Conservation (phyloP, 2,113 vertebrate species). For the Cebus imitator region DNA sequence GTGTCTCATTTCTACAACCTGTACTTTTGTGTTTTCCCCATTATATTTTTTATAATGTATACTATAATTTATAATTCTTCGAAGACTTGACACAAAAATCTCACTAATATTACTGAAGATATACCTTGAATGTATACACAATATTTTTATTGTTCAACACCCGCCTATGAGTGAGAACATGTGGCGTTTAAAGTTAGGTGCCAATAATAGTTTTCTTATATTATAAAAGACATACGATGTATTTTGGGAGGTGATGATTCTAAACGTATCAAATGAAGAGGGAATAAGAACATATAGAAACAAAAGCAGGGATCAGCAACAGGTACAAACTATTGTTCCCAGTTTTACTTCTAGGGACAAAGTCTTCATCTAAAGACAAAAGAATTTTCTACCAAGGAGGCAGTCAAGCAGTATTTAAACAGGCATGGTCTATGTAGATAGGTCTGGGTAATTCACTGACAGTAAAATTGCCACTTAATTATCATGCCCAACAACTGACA, state of each 20-base stretch:
- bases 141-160: background rate
- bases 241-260: background rate
- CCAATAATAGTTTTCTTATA: background rate
- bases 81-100: background rate
- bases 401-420: conserved; percentile 42
- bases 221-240: background rate
- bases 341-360: conserved; percentile 36
- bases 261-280: background rate
- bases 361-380: background rate
- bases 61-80: background rate
- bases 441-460: conserved; percentile 55
- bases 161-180: no score
- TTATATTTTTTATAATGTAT: background rate
- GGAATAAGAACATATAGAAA: background rate
- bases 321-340: background rate
- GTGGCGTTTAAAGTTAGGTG: background rate
- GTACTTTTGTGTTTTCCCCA: background rate
- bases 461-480: conserved; percentile 63
- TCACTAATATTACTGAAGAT: background rate
- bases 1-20: background rate
- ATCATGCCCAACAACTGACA: conserved; percentile 75
- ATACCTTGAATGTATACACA: background rate
- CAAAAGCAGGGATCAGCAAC: background rate
- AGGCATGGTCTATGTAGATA: conserved; percentile 8
- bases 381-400: conserved; percentile 16